A percentile compares a stretch with the other conserved stretches of the same genome.
Conservation (phyloP, 2,888 invertebrate genomes). For the Ormyrus thymus region DNA sequence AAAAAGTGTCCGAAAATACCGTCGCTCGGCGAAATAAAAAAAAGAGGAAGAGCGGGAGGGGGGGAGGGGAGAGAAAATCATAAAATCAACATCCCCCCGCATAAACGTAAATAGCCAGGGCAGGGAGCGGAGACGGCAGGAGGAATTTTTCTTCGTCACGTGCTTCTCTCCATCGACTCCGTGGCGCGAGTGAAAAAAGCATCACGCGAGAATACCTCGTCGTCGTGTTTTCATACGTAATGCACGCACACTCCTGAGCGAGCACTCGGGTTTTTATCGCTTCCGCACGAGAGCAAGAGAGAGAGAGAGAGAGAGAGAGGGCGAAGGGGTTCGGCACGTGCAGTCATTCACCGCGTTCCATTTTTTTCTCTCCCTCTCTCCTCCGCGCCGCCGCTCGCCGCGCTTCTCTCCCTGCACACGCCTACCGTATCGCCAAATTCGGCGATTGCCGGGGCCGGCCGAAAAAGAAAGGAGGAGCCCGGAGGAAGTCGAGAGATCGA, state of each 20-base stretch:
- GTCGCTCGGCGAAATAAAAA: not conserved
- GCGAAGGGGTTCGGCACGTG: constrained; percentile 44
- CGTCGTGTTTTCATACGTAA: constrained; percentile 31
- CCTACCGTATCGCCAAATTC: constrained; percentile 48
- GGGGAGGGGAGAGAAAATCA: constrained; percentile 3
- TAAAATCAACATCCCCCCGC: constrained; percentile 19
- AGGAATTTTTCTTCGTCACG: not conserved
- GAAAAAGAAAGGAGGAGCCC: not conserved
- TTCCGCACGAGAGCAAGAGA: constrained; percentile 22
- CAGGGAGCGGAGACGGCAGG: too few relatives aligned
- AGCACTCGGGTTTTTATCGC: constrained; percentile 36
- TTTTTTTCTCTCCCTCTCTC: constrained; percentile 13
- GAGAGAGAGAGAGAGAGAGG: too few relatives aligned
- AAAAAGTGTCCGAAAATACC: constrained; percentile 23
- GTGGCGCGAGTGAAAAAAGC: not conserved
- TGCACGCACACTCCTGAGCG: constrained; percentile 10
- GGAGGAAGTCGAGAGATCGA: constrained; percentile 24
- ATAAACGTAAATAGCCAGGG: not conserved
- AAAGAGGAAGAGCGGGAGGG: not conserved
- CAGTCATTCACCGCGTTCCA: constrained; percentile 51
- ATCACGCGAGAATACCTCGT: not conserved
- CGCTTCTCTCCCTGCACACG: not conserved
- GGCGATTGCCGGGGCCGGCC: constrained; percentile 43
- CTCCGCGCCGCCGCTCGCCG: not conserved
- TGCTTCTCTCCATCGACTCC: not conserved